phyloP scores from a whole-genome alignment of 2,113 vertebrate species.

The Microcebus murinus region DNA sequence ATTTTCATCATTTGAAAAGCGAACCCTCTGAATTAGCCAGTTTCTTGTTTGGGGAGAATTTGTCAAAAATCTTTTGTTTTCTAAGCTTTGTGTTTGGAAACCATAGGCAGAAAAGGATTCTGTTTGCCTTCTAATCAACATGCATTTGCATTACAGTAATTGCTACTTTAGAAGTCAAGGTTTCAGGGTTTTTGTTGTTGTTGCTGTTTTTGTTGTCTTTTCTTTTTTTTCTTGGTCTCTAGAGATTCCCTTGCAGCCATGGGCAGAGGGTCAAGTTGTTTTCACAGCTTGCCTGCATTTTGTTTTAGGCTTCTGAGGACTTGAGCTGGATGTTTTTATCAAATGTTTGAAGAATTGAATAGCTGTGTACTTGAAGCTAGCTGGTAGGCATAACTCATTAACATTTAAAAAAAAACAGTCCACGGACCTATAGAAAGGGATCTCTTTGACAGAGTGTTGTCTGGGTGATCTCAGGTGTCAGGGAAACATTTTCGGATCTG shows the following conservation, averaged over 20 bases:
- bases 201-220: not conserved
- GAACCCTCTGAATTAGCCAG: not conserved
- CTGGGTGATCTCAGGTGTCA: conserved; percentile 51
- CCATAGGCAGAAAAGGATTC: not conserved
- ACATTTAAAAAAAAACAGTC: not conserved
- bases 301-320: conserved; percentile 41
- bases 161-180: not conserved
- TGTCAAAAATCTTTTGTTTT: not conserved
- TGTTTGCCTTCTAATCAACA: not conserved
- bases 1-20: no score
- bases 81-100: conserved; percentile 32
- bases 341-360: not conserved
- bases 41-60: not conserved
- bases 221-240: not conserved
- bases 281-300: conserved; percentile 29
- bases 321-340: not conserved
- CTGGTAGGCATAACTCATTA: conserved; percentile 54
- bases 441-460: conserved; percentile 50
- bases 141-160: conserved; percentile 5
- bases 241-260: not conserved
- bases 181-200: not conserved
- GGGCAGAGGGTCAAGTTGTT: conserved; percentile 44
- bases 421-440: not conserved
- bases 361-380: not conserved
- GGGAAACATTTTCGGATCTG: conserved; percentile 45